Base-by-base conservation (phyloP, 2,888 invertebrate species). In the Ferdinandea cuprea region DNA sequence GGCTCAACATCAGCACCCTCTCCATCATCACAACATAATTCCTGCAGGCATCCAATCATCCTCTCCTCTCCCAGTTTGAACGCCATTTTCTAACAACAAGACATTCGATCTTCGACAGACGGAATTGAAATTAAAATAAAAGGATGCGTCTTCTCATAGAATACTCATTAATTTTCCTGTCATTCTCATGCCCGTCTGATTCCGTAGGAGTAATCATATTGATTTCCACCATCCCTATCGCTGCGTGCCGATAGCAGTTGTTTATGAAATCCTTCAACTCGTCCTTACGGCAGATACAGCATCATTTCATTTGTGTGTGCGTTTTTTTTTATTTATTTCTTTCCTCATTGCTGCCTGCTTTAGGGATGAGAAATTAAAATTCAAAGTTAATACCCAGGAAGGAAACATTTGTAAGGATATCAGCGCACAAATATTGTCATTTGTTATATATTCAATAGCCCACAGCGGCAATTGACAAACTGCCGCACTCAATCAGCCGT, bases 101-200 rank as follows among this genome's bases (percentile, higher is more conserved):
- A 71, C 54, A 81, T 77, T 71, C 69, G 71, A 71, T 81, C 58
- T 46, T 42, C 25, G 40, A 40, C 63, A 76, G 50, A 72, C 1
- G 28, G 44, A 61, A 73, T 83, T 25, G 78, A 78, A 73, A 78
- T 78, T 54, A 77, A 68, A 83, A 72, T 44, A 72, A 72, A 83
- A 83, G 78, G 68, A 83, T 77, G 61, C 66, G 77, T 80, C 65
- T 58, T 52, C 50, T 71, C 50, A 35, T 21, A 48, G 59, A 78
- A 68, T 61, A 74, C 69, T 74, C 80, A 80, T 80, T 80, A 69
- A 80, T 80, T 80, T 69, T 74, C 74, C 80, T 80, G 80, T 80
- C 80, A 80, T 63, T 74, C 74, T 46, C 78, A 71, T 66, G 59
- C 59, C 58, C 48, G 50, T 59, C 58, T 77, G 73, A 73, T 79